Percentiles rank a stretch among this genome's conserved stretches.
These are phyloP conservation scores for Mus minutoides DNA, from an alignment of 2,797 vertebrate species.

Conservation along the genomic window DNA sequence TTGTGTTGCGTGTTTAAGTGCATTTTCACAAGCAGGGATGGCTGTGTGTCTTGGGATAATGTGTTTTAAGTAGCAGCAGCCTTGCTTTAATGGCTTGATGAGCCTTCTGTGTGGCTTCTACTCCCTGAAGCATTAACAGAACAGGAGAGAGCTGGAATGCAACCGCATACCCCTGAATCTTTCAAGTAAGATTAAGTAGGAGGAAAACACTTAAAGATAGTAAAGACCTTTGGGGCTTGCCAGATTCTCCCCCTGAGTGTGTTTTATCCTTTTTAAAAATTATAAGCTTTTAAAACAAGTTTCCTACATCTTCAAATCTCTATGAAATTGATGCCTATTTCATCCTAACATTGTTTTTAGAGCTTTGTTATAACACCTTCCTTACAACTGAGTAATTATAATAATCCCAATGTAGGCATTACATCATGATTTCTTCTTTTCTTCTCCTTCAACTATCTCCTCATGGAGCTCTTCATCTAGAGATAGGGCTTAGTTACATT, in stretches of 20 bases:
- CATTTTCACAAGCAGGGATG: neutral
- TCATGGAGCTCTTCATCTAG: neutral
- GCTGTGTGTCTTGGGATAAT: neutral
- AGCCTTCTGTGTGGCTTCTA: constrained; percentile 16
- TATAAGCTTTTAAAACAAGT: neutral
- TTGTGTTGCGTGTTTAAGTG: neutral
- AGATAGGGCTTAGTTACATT: neutral
- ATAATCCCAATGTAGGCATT: neutral
- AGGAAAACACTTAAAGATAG: neutral
- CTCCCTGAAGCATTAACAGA: neutral
- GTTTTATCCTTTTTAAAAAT: constrained; percentile 36
- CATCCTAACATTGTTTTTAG: neutral
- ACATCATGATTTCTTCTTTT: neutral
- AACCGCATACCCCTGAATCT: neutral
- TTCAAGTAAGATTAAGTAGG: constrained; percentile 18
- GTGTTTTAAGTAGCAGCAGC: neutral
- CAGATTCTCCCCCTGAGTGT: neutral
- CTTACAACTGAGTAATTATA: constrained; percentile 33
- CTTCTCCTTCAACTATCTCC: neutral
- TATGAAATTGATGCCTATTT: neutral
- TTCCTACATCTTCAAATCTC: constrained; percentile 12
- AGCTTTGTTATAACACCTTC: neutral
- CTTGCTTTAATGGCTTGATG: neutral
- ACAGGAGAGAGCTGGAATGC: neutral
- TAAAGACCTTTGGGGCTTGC: neutral